Evolutionary conservation across 2,888 invertebrate genomes (phyloP), one percentile per base, ranked within the genome.

Genomic region (Aplocera efformata): DNA sequence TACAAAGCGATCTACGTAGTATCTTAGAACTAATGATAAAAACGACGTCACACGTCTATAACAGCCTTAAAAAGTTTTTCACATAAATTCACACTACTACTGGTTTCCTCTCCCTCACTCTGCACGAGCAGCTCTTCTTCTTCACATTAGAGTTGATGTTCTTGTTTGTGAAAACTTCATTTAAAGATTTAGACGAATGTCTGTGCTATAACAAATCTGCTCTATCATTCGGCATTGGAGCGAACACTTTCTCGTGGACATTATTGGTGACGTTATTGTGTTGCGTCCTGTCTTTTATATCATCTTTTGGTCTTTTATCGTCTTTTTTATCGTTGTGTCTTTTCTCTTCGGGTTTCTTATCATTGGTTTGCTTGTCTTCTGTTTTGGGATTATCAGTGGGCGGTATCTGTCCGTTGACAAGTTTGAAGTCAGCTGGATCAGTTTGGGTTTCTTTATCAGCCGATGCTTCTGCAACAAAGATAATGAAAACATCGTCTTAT

Each of bases 81-180:
- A 44, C 39, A 20, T 33, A 32, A 24, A 27, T 33, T 42, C 38
- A 27, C 11, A 84, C 86, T 40, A 86, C 55, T 11, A 88, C 73
- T 0, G 86, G 86, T 56, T 74, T 78, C n/a, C 86, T 56, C 50
- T 75, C 81, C 35, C 75, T 78, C 33, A 78, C 54, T 60, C 73
- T 84, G 61, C 86, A 86, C 17, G 86, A 86, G 54, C 86, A 86
- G 56, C 79, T 80, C 56, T 84, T 83, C 53, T 79, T 79, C 51
- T 63, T 78, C 9, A 72, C 64, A 58, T 68, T 65, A 45, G 49
- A 67, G 42, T 69, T 75, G 56, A 69, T 76, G 37, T 67, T 72
- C 35, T 56, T 67, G 10, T 13, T n/a, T 24, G 52, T 59, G 48
- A 61, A 66, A 34, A 73, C 73, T 47, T 84, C 79, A 33, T 67